These are phyloP conservation scores for Tapirus indicus DNA, from an alignment of 2,797 vertebrate genomes.

Conservation along the genomic window DNA sequence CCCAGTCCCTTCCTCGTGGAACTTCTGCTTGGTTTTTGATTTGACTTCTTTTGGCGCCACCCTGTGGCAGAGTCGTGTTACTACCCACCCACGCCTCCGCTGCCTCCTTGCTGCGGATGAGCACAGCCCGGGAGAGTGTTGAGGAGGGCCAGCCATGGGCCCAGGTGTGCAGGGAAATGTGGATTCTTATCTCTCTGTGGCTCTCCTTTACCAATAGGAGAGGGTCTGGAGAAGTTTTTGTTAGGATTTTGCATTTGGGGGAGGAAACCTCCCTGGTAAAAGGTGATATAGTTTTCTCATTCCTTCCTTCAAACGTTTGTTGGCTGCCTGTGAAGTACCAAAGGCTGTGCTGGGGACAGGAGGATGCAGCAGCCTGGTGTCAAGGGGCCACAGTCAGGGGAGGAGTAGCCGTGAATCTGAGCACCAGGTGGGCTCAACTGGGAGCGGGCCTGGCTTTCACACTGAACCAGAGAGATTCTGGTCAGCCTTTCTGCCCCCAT, in stretches of 20 bases:
- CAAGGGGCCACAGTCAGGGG: background rate
- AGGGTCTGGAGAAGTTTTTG: background rate
- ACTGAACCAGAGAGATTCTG: background rate
- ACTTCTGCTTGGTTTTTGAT: background rate
- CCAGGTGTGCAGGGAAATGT: background rate
- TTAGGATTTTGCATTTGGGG: background rate
- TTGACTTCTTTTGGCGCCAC: constrained; percentile 69
- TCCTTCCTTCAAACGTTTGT: background rate
- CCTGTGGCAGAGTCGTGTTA: constrained; percentile 54
- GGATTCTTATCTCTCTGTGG: background rate
- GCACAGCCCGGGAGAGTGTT: no score
- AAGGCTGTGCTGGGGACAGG: background rate
- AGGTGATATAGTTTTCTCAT: background rate
- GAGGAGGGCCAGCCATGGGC: background rate
- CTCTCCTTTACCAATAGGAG: background rate
- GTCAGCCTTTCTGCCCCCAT: background rate
- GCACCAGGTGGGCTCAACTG: rapidly evolving
- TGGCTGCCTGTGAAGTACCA: background rate
- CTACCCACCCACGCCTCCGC: background rate
- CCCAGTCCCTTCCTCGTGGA: background rate
- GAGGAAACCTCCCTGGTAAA: constrained; percentile 10
- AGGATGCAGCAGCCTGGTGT: background rate
- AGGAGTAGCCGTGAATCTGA: background rate
- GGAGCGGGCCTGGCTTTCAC: background rate
- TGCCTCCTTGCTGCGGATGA: background rate